phyloP scores from a whole-genome alignment of 2,797 vertebrate species.

The Australoheros facetus region DNA sequence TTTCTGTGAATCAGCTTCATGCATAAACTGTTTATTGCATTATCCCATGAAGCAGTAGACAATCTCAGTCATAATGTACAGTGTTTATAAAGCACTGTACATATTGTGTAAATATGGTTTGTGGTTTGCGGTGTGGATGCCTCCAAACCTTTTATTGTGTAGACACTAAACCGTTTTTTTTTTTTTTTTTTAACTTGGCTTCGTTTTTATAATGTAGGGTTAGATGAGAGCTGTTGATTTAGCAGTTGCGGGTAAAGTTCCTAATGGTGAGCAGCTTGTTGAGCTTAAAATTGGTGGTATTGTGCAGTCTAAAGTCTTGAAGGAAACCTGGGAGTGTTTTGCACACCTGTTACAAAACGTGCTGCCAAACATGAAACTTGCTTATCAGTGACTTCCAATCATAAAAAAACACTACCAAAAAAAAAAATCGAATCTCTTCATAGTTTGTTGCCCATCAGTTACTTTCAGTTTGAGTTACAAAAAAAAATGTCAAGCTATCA shows the following conservation, averaged over 20 bases:
- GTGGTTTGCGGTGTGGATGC: background rate
- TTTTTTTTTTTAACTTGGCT: background rate
- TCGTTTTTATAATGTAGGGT: background rate
- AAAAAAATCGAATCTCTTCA: background rate
- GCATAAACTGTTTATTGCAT: slow-evolving; percentile 5
- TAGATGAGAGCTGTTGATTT: slow-evolving; percentile 1
- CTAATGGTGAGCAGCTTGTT: background rate
- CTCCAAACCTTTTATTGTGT: slow-evolving; percentile 1
- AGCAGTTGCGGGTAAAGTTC: background rate
- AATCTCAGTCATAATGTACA: slow-evolving; percentile 11
- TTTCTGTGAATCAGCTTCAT: background rate
- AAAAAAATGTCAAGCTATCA: background rate
- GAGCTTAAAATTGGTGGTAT: background rate
- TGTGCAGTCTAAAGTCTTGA: background rate
- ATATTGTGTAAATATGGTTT: slow-evolving; percentile 10
- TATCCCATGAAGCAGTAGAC: background rate
- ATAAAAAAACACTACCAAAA: background rate
- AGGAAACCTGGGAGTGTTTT: background rate
- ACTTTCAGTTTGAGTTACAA: background rate
- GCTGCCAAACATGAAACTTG: background rate
- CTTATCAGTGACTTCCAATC: background rate
- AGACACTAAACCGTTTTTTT: background rate
- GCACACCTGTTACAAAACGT: background rate
- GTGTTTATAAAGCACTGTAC: slow-evolving; percentile 6
- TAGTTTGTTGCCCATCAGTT: background rate